Percentiles rank a stretch among this genome's conserved stretches.
phyloP scores from a whole-genome alignment of 92 coral and sea anemone genomes.

The Anthopleura xanthogrammica region DNA sequence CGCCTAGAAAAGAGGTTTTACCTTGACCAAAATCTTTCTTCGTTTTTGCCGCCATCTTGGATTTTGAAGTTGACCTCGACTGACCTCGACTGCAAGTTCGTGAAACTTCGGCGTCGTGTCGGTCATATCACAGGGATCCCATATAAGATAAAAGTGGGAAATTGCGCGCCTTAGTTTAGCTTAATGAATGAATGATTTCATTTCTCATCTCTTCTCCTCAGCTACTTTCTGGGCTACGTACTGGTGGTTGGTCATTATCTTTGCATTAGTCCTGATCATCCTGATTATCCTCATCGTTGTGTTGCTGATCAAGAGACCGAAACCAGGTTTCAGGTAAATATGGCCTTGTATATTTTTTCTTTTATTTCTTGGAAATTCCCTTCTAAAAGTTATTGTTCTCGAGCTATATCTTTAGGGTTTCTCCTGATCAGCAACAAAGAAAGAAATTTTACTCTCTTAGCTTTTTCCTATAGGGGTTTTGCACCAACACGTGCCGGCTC shows the following conservation, averaged over 20 bases:
- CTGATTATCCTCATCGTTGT: slow-evolving; percentile 62
- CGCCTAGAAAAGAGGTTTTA: not conserved
- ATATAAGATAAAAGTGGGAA: not conserved
- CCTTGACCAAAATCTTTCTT: not conserved
- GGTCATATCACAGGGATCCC: not conserved
- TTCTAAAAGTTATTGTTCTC: too few relatives aligned
- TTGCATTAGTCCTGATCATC: slow-evolving; percentile 58
- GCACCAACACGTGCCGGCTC: too few relatives aligned
- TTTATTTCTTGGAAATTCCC: too few relatives aligned
- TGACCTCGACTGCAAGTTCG: slow-evolving; percentile 1
- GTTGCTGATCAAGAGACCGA: slow-evolving; percentile 62
- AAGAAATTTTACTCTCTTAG: too few relatives aligned
- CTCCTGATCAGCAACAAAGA: too few relatives aligned
- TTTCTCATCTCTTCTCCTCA: slow-evolving; percentile 11
- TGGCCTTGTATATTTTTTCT: not conserved
- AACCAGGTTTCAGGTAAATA: not conserved
- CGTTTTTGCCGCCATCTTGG: not conserved
- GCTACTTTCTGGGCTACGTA: slow-evolving; percentile 78
- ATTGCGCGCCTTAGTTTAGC: not conserved
- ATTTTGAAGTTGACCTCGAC: not conserved
- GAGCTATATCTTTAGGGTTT: too few relatives aligned
- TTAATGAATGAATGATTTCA: too few relatives aligned
- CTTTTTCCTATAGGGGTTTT: too few relatives aligned
- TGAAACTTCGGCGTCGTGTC: not conserved
- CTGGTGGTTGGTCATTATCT: slow-evolving; percentile 80